Base-by-base conservation (phyloP, 2,113 vertebrate genomes). In the cattle (Bos taurus) region DNA sequence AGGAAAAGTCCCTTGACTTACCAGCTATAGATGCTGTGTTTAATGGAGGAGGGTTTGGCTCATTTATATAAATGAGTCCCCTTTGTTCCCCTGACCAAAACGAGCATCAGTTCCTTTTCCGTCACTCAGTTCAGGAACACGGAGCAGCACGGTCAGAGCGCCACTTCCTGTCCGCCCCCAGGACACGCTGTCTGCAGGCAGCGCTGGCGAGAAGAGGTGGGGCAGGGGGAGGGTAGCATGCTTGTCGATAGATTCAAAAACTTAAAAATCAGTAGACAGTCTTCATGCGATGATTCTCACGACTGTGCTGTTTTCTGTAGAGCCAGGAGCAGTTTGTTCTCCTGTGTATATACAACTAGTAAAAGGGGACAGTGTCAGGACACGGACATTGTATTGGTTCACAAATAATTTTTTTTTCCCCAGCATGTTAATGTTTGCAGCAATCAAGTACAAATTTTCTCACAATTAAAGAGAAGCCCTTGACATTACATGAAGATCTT, bases 211-310 rank as follows among this genome's bases (percentile, higher is more conserved):
- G 56, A 30, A 50, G 48, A 33, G 48, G 21, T 23, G 67, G 71
- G 16, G 6, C 7, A 0, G 25, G 7, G 23, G 15, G 1, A 30
- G 13, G 33, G 12, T 8, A 54, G 30, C n/a, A 2, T 0, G 0
- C n/a, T 25, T 50, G 62, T 23, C 57, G 23, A 12, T 33, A 62
- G 30, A 36, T n/a, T 88, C n/a, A 36, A 33, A 43, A 64, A 90
- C 40, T 26, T 56, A 15, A 57, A 59, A 64, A 54, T 25, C 86
- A 78, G 23, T 21, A 11, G 23, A 33, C 56, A 48, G n/a, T 50
- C 6, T n/a, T 48, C 57, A 33, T 21, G 48, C 25, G 5, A 5
- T 60, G 33, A 81, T 19, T 15, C 25, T 56, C 60, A 6, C 0
- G 8, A 40, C 48, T 36, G 60, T 36, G 80, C 33, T 86, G 62